Percentiles rank a stretch among this genome's conserved stretches.
Evolutionary conservation across 2,888 invertebrate genomes (phyloP).

Genomic region (Meghimatium bilineatum): DNA sequence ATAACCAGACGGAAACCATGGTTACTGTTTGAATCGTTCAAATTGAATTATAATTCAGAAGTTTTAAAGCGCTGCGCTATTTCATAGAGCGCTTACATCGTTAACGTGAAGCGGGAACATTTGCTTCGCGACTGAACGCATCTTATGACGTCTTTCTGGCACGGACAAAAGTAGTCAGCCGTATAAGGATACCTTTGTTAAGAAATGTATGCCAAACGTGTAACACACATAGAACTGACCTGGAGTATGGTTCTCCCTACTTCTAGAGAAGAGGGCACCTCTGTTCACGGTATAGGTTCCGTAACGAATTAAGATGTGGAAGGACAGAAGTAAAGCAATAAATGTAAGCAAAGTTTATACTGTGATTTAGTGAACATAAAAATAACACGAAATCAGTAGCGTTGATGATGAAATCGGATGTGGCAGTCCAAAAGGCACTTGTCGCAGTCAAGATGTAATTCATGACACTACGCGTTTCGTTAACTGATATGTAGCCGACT

Average conservation of each 20-base stretch:
- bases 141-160: not conserved
- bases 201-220: not conserved
- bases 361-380: no score
- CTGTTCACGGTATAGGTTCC: no score
- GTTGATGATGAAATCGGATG: no score
- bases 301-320: no score
- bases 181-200: not conserved
- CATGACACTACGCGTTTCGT: no score
- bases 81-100: not conserved
- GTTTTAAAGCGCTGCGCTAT: not conserved
- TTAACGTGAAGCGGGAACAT: not conserved
- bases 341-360: no score
- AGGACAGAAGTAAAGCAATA: no score
- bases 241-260: not conserved
- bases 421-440: no score
- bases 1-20: not conserved
- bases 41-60: not conserved
- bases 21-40: not conserved
- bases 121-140: not conserved
- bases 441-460: no score
- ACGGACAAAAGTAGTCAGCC: not conserved
- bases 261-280: not conserved
- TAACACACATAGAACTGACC: slow-evolving; percentile 6
- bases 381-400: no score
- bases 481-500: no score